Conservation (phyloP, 2,888 invertebrate genomes). For the Pyrochroa serraticornis region DNA sequence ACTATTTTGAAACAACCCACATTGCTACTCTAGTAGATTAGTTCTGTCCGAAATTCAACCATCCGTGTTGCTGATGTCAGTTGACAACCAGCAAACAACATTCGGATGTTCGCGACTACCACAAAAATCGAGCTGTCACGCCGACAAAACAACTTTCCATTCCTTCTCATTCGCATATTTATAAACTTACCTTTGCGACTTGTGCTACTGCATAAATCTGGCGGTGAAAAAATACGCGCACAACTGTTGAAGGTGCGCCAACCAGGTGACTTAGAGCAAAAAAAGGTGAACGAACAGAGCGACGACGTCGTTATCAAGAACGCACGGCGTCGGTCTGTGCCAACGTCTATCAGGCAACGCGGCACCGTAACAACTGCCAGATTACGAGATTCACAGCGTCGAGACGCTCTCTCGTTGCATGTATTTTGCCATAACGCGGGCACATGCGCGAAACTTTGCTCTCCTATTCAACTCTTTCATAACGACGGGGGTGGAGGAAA, state of each 20-base stretch:
- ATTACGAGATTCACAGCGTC: constrained; percentile 24
- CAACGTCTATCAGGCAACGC: constrained; percentile 17
- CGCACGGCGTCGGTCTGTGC: constrained; percentile 10
- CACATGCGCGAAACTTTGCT: no score
- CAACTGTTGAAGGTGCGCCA: constrained; percentile 20
- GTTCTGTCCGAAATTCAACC: no score
- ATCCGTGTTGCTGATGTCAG: no score
- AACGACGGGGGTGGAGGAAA: no score
- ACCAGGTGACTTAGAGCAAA: constrained; percentile 8
- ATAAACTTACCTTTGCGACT: constrained; percentile 14
- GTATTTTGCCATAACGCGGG: not conserved
- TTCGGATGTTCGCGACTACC: no score
- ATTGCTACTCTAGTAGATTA: no score
- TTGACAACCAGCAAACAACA: no score
- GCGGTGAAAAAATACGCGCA: constrained; percentile 8
- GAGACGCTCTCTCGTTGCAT: constrained; percentile 22
- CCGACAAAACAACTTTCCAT: no score
- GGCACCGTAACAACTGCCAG: constrained; percentile 24
- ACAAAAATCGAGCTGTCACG: no score
- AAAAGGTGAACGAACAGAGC: constrained; percentile 25
- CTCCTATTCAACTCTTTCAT: no score
- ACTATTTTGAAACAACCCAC: no score
- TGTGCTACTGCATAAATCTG: constrained; percentile 3
- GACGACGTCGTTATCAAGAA: constrained; percentile 12
- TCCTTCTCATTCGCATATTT: not conserved